Evolutionary conservation across 2,113 vertebrate species (phyloP), one percentile per base, ranked within the genome.

Genomic region (Bombycilla garrulus): DNA sequence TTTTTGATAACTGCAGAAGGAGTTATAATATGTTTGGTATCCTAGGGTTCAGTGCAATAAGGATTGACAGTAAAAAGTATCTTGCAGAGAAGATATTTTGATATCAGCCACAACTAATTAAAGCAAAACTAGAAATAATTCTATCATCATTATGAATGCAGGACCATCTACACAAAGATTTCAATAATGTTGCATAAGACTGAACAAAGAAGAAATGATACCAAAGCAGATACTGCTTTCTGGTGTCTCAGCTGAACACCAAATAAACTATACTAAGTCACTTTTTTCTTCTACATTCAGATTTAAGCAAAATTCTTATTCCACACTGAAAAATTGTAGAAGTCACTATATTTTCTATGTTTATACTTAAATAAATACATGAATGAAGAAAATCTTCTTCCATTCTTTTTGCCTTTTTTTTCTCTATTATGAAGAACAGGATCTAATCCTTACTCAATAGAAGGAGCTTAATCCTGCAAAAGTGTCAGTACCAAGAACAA

Each of bases 371-470:
- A 61, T 50, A 53, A 81, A 79, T 28, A 62, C 4, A 44, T 26
- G 24, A 72, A 67, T 25, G 6, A 53, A 53, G 45, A 5, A 81
- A 29, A 53, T n/a, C 20, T 31, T 35, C 24, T 38, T 66, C 44
- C 28, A 66, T 4, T 10, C 1, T 66, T 67, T 40, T n/a, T 28
- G 26, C 33, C 33, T 29, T 60, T 42, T 25, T 62, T 81, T 18
- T 8, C 6, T 81, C 23, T n/a, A 5, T 45, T 19, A 38, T 57
- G 17, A 73, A 45, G 12, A 24, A 38, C 36, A 1, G 0, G 19
- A 50, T 44, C 7, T 57, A 65, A 66, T 45, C 23, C 33, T 58
- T 58, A 51, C 19, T n/a, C 28, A 45, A 24, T 24, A 73, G 18
- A 58, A 65, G 18, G 22, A 73, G 29, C 23, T 4, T 6, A 9